A percentile compares a stretch with the other conserved stretches of the same genome.
Conservation (phyloP, 2,797 vertebrate species). For the Hydrolagus colliei region DNA sequence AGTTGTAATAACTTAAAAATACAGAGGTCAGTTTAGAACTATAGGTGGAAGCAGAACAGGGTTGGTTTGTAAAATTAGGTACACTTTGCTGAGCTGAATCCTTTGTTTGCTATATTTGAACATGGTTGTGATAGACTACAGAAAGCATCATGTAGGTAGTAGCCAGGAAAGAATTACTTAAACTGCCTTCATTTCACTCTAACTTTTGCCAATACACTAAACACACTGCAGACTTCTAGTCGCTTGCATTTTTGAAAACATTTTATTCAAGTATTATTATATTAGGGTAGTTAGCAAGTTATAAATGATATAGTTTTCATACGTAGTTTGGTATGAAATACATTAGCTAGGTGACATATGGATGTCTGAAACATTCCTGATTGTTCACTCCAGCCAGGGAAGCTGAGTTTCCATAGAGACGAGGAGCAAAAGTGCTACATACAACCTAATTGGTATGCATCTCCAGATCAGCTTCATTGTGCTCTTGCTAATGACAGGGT, state of each 20-base stretch:
- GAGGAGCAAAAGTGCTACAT: constrained; percentile 77
- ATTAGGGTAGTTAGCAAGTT: background rate
- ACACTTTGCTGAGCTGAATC: too few relatives aligned
- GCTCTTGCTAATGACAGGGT: constrained; percentile 96
- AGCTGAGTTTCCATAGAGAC: constrained; percentile 84
- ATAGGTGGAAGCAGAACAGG: too few relatives aligned
- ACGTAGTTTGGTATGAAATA: constrained; percentile 35
- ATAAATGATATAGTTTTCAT: background rate
- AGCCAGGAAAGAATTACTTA: background rate
- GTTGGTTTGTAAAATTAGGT: too few relatives aligned
- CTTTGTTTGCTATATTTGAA: background rate
- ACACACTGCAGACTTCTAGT: background rate
- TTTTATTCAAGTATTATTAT: background rate
- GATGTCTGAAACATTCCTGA: constrained; percentile 66
- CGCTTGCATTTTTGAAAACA: background rate
- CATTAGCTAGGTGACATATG: constrained; percentile 71
- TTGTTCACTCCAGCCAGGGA: constrained; percentile 63
- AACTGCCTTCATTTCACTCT: background rate
- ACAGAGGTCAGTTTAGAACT: too few relatives aligned
- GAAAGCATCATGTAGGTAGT: background rate
- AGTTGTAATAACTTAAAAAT: too few relatives aligned
- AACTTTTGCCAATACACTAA: background rate
- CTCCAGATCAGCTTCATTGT: constrained; percentile 95
- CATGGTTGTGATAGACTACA: background rate
- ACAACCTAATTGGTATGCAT: constrained; percentile 98